These are phyloP conservation scores for Riptortus pedestris DNA, from an alignment of 1,140 invertebrate species.

Conservation along the genomic window DNA sequence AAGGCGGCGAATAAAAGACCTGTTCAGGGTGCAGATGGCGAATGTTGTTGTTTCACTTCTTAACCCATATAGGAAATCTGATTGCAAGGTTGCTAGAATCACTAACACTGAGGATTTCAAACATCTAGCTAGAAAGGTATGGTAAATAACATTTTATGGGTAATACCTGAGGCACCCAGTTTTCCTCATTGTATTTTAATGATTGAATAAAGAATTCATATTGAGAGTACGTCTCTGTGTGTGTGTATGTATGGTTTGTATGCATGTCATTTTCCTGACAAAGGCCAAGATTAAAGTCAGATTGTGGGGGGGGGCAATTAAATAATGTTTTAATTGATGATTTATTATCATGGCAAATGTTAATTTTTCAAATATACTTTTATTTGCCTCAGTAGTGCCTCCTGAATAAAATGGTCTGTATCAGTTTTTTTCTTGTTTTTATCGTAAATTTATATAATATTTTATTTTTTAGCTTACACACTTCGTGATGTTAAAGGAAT, in stretches of 20 bases:
- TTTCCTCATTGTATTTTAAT: neutral
- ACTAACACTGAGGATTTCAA: conserved; percentile 88
- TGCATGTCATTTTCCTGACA: no score
- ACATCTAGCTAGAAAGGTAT: conserved; percentile 87
- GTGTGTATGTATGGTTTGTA: no score
- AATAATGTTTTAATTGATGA: no score
- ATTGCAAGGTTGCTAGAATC: conserved; percentile 76
- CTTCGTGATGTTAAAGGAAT: conserved; percentile 82
- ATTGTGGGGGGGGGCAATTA: no score
- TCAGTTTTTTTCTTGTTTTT: no score
- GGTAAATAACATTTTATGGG: conserved; percentile 8
- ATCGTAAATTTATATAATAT: no score
- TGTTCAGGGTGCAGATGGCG: conserved; percentile 80
- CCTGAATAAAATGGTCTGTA: no score
- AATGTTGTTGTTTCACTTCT: conserved; percentile 79
- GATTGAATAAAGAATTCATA: conserved; percentile 9
- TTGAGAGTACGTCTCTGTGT: no score
- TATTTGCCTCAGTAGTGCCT: no score
- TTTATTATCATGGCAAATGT: no score
- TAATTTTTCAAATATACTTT: no score
- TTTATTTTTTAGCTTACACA: conserved; percentile 72
- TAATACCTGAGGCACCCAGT: neutral
- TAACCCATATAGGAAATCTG: conserved; percentile 75
- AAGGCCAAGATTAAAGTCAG: no score
- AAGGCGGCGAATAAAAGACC: conserved; percentile 67